Evolutionary conservation across 2,797 vertebrate genomes (phyloP), one percentile per base, ranked within the genome.

Genomic region (Muscicapa comitata): DNA sequence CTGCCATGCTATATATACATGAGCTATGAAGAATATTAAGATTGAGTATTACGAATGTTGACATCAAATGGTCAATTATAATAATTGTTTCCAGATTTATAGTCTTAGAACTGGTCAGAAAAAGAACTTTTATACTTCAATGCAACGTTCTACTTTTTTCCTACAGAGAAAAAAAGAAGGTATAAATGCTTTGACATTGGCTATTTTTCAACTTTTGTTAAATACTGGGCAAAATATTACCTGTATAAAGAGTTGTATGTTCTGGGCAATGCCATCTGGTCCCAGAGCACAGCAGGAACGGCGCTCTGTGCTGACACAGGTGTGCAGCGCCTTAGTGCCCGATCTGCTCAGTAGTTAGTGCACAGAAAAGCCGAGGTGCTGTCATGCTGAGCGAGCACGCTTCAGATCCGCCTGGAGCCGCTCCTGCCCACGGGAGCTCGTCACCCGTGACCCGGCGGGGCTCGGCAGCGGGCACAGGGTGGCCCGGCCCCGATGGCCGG

Each of bases 361-460:
- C 42, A 2, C 0, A 4, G 3, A 9, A 8, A 2, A 25, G 1
- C 31, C 7, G 8, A 9, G 28, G n/a, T 11, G 75, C 55, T 5
- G 24, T 37, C 67, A 3, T 0, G 42, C 67, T 14, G 62, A 1
- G 9, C 25, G 20, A 58, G 45, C 57, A 5, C 59, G 24, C 10
- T 14, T n/a, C 17, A 9, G 17, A 10, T 24, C 4, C 3, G 9
- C 37, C 21, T 6, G 68, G 19, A n/a, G 3, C 2, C 24, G 0
- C 35, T 42, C 5, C 5, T 4, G 20, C 3, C 24, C 0, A 10
- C 33, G 17, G 40, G 2, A 1, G 14, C 9, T 11, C 43, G 19
- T 20, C 42, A 20, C 19, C 42, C 19, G 16, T 42, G 16, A 42
- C 40, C 40, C 4, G 43, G 9, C 17, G 11, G 19, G 19, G 19